Conservation (phyloP, 2,113 vertebrate genomes). For the Gallinago paraguaiae region DNA sequence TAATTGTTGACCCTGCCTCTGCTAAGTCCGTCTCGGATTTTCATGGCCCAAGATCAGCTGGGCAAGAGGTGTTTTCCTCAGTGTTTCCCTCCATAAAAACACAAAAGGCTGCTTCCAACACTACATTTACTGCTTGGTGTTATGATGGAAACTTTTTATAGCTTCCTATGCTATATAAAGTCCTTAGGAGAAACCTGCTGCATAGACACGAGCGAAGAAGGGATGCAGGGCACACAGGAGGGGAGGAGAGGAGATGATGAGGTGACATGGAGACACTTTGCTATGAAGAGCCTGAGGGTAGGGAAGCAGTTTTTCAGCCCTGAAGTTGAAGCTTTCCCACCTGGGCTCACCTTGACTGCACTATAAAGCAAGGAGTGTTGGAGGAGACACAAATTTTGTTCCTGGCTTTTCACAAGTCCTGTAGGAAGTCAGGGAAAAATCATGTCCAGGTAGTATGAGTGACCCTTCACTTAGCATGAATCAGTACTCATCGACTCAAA, state of each 20-base stretch:
- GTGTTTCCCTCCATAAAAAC: background rate
- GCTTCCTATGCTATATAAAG: background rate
- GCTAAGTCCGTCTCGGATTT: background rate
- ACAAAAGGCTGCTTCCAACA: background rate
- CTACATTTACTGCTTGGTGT: background rate
- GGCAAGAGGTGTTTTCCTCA: background rate
- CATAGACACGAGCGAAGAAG: accelerated
- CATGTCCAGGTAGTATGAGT: accelerated
- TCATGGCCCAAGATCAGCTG: background rate
- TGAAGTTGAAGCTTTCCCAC: background rate
- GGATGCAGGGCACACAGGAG: background rate
- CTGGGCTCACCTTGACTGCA: background rate
- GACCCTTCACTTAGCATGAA: background rate
- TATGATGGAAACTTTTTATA: background rate
- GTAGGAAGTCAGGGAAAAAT: background rate
- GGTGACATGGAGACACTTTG: background rate
- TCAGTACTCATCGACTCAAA: background rate
- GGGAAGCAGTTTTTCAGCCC: background rate
- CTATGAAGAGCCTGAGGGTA: background rate
- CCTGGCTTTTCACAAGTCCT: background rate
- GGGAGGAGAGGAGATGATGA: background rate
- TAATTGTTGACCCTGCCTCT: background rate
- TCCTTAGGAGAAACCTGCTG: background rate
- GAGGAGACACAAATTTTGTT: background rate
- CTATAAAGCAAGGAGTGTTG: background rate